Conservation (phyloP, 1,140 invertebrate species). For the Homalodisca vitripennis region DNA sequence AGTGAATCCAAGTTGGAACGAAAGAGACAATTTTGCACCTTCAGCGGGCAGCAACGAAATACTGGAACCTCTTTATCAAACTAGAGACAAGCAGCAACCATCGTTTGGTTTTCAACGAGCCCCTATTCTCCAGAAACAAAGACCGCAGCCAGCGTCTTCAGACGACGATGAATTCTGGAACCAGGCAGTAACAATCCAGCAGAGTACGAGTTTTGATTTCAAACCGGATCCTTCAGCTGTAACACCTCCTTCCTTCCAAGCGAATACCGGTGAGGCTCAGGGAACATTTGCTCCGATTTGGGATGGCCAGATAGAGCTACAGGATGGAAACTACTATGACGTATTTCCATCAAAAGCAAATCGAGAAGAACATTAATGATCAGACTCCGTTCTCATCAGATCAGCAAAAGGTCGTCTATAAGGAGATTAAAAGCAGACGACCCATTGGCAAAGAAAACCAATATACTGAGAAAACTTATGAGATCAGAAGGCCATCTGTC, state of each 20-base stretch:
- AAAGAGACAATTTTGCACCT: slow-evolving; percentile 32
- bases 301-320: slow-evolving; percentile 22
- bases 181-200: slow-evolving; percentile 41
- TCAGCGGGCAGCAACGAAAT: slow-evolving; percentile 36
- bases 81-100: not conserved
- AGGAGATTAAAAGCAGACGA: slow-evolving; percentile 23
- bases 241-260: slow-evolving; percentile 20
- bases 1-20: slow-evolving; percentile 19
- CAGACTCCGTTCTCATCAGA: slow-evolving; percentile 38
- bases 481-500: not conserved
- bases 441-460: slow-evolving; percentile 33
- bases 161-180: slow-evolving; percentile 37
- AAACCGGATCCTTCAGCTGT: slow-evolving; percentile 33
- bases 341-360: slow-evolving; percentile 27
- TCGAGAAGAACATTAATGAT: slow-evolving; percentile 6
- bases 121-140: not conserved
- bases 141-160: slow-evolving; percentile 7
- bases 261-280: not conserved
- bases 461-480: slow-evolving; percentile 27
- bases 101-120: not conserved
- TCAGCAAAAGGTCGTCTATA: slow-evolving; percentile 32
- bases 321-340: slow-evolving; percentile 35
- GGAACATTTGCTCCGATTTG: slow-evolving; percentile 21
- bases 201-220: slow-evolving; percentile 41
- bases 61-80: slow-evolving; percentile 26